Conservation (phyloP, 2,797 vertebrate genomes). For the Enteromius afrohamiltoni region DNA sequence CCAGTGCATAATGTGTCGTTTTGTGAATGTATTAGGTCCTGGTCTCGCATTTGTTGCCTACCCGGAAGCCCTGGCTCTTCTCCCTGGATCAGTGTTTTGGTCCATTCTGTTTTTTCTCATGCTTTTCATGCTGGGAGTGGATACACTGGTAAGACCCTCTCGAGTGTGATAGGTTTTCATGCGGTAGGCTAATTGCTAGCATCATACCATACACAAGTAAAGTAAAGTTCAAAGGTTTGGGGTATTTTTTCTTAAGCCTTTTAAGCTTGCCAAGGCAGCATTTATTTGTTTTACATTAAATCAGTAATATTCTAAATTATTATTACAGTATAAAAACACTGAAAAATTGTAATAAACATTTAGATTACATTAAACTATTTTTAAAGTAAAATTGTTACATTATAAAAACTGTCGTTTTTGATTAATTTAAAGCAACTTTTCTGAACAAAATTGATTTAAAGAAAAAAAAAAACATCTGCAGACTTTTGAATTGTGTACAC, state of each 20-base stretch:
- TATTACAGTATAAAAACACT: neutral
- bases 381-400: neutral
- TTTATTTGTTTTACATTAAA: neutral
- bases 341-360: too few relatives aligned
- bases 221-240: neutral
- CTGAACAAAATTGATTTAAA: neutral
- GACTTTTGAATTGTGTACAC: neutral
- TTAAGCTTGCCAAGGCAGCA: neutral
- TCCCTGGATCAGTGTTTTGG: conserved; percentile 85
- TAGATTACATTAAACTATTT: too few relatives aligned
- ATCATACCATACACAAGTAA: neutral
- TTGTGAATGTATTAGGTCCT: conserved; percentile 72
- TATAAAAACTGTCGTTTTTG: neutral
- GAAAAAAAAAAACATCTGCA: too few relatives aligned
- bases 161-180: neutral
- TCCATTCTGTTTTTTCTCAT: conserved; percentile 87
- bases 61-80: conserved; percentile 85
- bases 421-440: neutral
- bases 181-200: neutral
- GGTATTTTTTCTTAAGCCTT: neutral
- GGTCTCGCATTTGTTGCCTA: conserved; percentile 87
- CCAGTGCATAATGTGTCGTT: neutral
- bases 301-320: neutral
- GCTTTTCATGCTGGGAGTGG: conserved; percentile 85
- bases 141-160: conserved; percentile 78